Evolutionary conservation across 1,140 invertebrate genomes (phyloP).

Genomic region (Pomacea maculata): DNA sequence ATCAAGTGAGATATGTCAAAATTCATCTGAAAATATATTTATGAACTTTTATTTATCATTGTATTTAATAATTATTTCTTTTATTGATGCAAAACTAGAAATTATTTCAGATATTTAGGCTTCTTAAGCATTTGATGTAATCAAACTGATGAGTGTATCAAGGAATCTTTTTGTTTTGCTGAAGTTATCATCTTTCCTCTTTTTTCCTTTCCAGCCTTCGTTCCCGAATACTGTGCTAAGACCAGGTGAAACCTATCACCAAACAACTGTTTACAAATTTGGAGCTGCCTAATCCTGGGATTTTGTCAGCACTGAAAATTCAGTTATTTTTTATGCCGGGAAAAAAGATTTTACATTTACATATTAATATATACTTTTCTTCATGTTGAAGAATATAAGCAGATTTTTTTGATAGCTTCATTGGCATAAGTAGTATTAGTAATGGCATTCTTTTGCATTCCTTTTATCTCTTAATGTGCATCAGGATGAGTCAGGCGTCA

Average conservation of each 20-base stretch:
- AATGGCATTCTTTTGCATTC: neutral
- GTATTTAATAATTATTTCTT: no score
- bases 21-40: neutral
- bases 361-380: neutral
- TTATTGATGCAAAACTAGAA: neutral
- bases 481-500: no score
- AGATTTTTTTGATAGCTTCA: neutral
- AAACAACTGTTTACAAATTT: slow-evolving; percentile 68
- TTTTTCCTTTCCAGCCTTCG: slow-evolving; percentile 69
- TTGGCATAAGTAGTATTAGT: neutral
- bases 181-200: neutral
- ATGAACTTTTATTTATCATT: neutral
- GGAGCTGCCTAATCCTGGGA: slow-evolving; percentile 6
- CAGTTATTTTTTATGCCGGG: neutral
- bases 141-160: neutral
- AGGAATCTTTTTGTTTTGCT: neutral
- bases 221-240: slow-evolving; percentile 78
- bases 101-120: neutral
- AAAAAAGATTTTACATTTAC: neutral
- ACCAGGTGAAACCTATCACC: slow-evolving; percentile 78
- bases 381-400: neutral
- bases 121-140: neutral
- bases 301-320: neutral
- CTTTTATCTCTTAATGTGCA: neutral
- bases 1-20: slow-evolving; percentile 73